Evolutionary conservation across 1,140 invertebrate genomes (phyloP).

Genomic region (Papilio xuthus): DNA sequence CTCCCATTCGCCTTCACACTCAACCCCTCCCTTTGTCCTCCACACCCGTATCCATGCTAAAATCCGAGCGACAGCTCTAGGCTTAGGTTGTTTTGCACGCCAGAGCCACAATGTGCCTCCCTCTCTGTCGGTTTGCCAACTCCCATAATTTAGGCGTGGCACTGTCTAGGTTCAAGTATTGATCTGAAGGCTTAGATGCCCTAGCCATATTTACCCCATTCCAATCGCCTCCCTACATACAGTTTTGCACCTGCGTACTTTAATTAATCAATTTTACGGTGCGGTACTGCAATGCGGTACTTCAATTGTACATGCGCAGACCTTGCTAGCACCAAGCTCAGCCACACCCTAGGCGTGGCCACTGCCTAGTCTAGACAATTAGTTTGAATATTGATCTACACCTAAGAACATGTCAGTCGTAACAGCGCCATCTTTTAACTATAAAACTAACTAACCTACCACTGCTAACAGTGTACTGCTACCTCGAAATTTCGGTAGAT

Average conservation of each 20-base stretch:
- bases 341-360: constrained; percentile 8
- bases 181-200: background rate
- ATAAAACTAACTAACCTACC: too few species aligned
- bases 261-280: background rate
- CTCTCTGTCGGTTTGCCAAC: too few species aligned
- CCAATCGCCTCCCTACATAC: background rate
- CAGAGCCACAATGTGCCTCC: too few species aligned
- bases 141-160: too few species aligned
- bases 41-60: too few species aligned
- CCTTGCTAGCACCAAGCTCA: background rate
- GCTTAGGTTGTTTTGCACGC: too few species aligned
- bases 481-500: too few species aligned
- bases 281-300: constrained; percentile 9
- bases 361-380: background rate
- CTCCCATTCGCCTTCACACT: too few species aligned
- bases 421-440: background rate
- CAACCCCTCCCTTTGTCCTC: too few species aligned
- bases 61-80: too few species aligned
- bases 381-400: background rate
- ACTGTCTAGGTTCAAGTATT: background rate
- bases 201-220: background rate
- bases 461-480: too few species aligned
- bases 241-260: background rate
- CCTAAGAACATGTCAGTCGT: background rate
- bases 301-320: background rate